Evolutionary conservation across 2,113 vertebrate species (phyloP), one percentile per base, ranked within the genome.

Genomic region (Girardinichthys multiradiatus): DNA sequence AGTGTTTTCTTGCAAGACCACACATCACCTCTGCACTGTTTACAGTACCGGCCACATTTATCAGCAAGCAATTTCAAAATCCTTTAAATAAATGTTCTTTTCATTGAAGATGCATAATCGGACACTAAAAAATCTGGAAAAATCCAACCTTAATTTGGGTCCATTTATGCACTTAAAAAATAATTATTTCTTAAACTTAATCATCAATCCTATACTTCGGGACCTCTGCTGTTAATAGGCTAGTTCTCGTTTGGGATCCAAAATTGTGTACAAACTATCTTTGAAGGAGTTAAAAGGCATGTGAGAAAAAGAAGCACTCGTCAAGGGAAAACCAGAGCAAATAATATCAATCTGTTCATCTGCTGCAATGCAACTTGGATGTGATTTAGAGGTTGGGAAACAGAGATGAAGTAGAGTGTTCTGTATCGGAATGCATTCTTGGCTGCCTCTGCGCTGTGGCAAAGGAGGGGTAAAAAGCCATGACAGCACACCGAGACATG

Each of bases 331-430:
- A 27, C 67, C 70, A 19, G 60, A 57, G 72, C 72, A 80, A 68
- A 45, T 45, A 70, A 77, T 80, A 78, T 48, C 13, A 27, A 70
- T 33, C 64, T 74, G 64, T 60, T 70, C 42, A 67, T 58, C 73
- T n/a, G 74, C 72, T 78, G 77, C 88, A 86, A 91, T 86, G 89
- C 86, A 91, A 92, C 86, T 77, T 80, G 74, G 81, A 89, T 87
- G 67, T 88, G 90, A 93, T 90, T 93, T 90, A 90, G 82, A 92
- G 75, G 86, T 84, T 90, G 74, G 90, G 84, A 90, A 80, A 84
- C 65, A 59, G 84, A 82, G 84, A 89, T 90, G 88, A 91, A 87
- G 86, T 90, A 88, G 63, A 91, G 80, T 91, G 91, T 94, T 91
- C 91, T 89, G 79, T 83, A 83, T 79, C 84, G 89, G 91, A 93